A percentile compares a stretch with the other conserved stretches of the same genome.
These are phyloP conservation scores for Phania funesta DNA, from an alignment of 2,888 invertebrate genomes.

Conservation along the genomic window DNA sequence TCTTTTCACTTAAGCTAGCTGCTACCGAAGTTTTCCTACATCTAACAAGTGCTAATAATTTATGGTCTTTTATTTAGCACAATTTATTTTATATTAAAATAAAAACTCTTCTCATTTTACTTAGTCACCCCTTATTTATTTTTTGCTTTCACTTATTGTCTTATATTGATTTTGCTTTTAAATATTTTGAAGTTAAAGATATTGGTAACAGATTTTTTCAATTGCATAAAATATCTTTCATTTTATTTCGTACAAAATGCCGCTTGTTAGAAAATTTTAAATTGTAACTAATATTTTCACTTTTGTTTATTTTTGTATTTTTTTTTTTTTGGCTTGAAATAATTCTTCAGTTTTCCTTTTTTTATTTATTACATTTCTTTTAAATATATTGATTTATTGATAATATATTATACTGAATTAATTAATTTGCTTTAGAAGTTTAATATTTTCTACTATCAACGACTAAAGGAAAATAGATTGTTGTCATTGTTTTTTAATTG, in stretches of 20 bases:
- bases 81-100: too few species aligned
- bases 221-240: background rate
- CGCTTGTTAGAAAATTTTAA: background rate
- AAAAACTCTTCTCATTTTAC: too few species aligned
- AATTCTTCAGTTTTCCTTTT: background rate
- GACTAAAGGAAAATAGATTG: background rate
- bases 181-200: background rate
- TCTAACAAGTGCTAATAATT: too few species aligned
- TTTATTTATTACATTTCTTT: background rate
- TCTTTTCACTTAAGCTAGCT: too few species aligned
- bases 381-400: slow-evolving; percentile 48
- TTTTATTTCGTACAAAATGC: background rate
- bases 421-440: slow-evolving; percentile 3
- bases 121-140: too few species aligned
- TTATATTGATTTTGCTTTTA: background rate
- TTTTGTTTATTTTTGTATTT: background rate
- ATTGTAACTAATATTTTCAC: background rate
- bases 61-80: too few species aligned
- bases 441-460: background rate
- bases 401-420: slow-evolving; percentile 40
- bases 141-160: too few species aligned
- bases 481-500: background rate
- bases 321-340: too few species aligned
- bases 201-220: slow-evolving; percentile 23
- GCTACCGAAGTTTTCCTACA: too few species aligned